phyloP scores from a whole-genome alignment of 2,113 vertebrate genomes.

The Myxocyprinus asiaticus region DNA sequence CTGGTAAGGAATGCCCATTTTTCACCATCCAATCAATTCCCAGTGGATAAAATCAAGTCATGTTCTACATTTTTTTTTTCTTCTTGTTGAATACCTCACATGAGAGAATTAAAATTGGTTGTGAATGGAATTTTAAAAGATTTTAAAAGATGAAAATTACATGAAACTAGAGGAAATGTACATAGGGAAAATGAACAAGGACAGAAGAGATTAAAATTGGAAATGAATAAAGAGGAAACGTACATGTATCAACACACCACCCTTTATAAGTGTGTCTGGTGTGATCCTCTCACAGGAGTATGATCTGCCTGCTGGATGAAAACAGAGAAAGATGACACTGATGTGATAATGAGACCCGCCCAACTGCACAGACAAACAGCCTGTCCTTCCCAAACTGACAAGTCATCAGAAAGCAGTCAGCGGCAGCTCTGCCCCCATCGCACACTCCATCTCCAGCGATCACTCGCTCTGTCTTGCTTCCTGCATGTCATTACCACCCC shows the following conservation, averaged over 20 bases:
- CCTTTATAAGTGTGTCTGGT: constrained; percentile 3
- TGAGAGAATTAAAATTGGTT: too few species aligned
- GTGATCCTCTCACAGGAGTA: constrained; percentile 52
- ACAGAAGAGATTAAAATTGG: too few species aligned
- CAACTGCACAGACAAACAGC: constrained; percentile 50
- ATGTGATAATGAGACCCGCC: constrained; percentile 68
- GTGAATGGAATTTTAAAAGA: too few species aligned
- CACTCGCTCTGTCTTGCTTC: too few species aligned
- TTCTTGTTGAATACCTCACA: too few species aligned
- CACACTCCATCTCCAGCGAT: neutral
- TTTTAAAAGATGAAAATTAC: too few species aligned
- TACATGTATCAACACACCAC: constrained; percentile 19
- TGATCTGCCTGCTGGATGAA: constrained; percentile 64
- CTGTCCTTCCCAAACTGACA: constrained; percentile 46
- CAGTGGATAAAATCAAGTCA: too few species aligned
- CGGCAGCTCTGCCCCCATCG: neutral
- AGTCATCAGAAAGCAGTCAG: constrained; percentile 57
- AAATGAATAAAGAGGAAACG: too few species aligned
- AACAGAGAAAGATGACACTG: constrained; percentile 70
- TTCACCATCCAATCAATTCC: too few species aligned
- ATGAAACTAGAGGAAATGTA: constrained; percentile 10
- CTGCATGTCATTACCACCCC: too few species aligned
- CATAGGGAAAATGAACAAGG: neutral
- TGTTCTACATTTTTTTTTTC: too few species aligned
- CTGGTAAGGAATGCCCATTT: too few species aligned